Evolutionary conservation across 1,140 invertebrate species (phyloP).

Genomic region (Radopholus similis): DNA sequence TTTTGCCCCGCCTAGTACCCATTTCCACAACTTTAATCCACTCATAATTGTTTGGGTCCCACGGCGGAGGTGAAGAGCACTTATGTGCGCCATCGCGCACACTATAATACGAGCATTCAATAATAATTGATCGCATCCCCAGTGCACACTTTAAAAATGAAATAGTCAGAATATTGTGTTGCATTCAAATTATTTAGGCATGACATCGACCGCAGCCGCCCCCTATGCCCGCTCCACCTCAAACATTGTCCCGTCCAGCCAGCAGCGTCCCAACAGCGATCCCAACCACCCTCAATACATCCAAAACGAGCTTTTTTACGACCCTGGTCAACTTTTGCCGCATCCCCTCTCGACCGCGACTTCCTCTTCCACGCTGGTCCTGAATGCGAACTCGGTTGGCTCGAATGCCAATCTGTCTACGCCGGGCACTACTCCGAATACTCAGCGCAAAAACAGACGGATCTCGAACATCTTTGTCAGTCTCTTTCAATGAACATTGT

Average conservation of each 20-base stretch:
- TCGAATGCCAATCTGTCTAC: background rate
- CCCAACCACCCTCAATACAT: background rate
- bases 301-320: background rate
- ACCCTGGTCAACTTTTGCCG: background rate
- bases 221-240: conserved; percentile 12
- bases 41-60: no score
- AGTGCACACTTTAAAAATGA: no score
- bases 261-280: conserved; percentile 8
- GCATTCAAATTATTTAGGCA: no score
- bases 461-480: conserved; percentile 36
- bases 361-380: conserved; percentile 10
- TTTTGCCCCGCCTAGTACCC: no score
- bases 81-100: no score
- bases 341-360: conserved; percentile 3
- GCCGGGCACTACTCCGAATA: conserved; percentile 28
- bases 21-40: no score
- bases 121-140: no score
- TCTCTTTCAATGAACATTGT: conserved; percentile 4
- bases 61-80: no score
- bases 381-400: background rate
- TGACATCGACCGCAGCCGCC: background rate
- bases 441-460: conserved; percentile 27
- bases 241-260: background rate
- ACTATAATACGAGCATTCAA: no score
- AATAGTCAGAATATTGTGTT: no score